Percentiles rank a stretch among this genome's conserved stretches.
phyloP scores from a whole-genome alignment of 2,888 invertebrate species.

The Ophion ellenae region DNA sequence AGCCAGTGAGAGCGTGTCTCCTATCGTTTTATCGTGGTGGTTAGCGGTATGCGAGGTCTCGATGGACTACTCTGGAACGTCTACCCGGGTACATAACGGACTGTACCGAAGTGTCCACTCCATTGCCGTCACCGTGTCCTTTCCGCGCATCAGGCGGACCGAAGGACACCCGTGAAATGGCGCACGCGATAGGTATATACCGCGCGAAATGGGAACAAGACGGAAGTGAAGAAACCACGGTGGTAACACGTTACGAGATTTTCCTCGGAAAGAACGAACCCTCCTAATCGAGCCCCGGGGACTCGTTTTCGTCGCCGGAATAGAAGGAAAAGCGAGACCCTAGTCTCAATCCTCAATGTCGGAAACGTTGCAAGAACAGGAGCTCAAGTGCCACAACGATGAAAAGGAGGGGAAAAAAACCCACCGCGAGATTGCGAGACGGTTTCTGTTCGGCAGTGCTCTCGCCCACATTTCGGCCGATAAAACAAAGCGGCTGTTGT shows the following conservation, averaged over 20 bases:
- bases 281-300: constrained; percentile 76
- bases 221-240: constrained; percentile 49
- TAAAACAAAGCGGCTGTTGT: constrained; percentile 20
- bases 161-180: constrained; percentile 29
- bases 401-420: constrained; percentile 12
- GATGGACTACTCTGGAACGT: constrained; percentile 60
- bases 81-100: constrained; percentile 30
- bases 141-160: constrained; percentile 21
- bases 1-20: constrained; percentile 2
- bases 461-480: not conserved
- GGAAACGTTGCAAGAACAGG: constrained; percentile 64
- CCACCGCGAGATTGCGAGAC: not conserved
- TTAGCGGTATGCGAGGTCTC: constrained; percentile 55
- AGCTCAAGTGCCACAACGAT: constrained; percentile 53
- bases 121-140: constrained; percentile 57
- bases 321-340: constrained; percentile 66
- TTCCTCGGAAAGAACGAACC: constrained; percentile 64
- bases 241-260: constrained; percentile 58
- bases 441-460: too few species aligned
- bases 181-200: not conserved
- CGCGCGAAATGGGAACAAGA: constrained; percentile 28
- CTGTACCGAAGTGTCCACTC: constrained; percentile 44
- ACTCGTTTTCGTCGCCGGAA: constrained; percentile 75
- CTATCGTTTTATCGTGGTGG: constrained; percentile 47
- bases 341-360: constrained; percentile 49